Evolutionary conservation across 2,888 invertebrate species (phyloP).

Genomic region (Macrosoma leucophasiata): DNA sequence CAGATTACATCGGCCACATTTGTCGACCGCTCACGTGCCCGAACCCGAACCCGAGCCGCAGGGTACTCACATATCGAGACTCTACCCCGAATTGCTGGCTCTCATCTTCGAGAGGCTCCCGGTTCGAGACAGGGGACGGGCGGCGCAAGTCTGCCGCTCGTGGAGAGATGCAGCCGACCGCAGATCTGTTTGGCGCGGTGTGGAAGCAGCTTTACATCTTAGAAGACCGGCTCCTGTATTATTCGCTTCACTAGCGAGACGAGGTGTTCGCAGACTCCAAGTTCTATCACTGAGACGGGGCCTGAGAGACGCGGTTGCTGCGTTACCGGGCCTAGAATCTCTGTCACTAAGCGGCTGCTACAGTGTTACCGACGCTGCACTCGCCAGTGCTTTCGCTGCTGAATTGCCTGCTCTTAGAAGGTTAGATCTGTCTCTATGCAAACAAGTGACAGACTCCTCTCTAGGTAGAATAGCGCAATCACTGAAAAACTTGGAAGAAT

Average conservation of each 20-base stretch:
- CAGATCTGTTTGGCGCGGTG: constrained; percentile 95
- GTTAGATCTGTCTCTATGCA: constrained; percentile 93
- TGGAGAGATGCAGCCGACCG: constrained; percentile 96
- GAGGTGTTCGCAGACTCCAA: constrained; percentile 93
- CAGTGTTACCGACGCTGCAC: constrained; percentile 90
- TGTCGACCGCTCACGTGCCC: constrained; percentile 62
- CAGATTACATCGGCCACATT: constrained; percentile 80
- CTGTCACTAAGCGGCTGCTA: constrained; percentile 95
- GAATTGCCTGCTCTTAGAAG: constrained; percentile 86
- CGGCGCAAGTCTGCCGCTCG: constrained; percentile 90
- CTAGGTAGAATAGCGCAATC: constrained; percentile 89
- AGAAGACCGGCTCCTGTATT: constrained; percentile 88
- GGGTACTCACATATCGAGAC: constrained; percentile 87
- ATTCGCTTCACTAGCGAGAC: constrained; percentile 88
- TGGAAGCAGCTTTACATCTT: constrained; percentile 93
- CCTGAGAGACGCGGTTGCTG: constrained; percentile 88
- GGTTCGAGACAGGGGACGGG: constrained; percentile 91
- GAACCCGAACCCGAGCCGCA: constrained; percentile 67
- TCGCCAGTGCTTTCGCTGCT: constrained; percentile 87
- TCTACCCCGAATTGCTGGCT: constrained; percentile 94
- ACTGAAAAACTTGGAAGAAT: constrained; percentile 87
- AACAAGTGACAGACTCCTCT: constrained; percentile 95
- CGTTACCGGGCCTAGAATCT: constrained; percentile 90
- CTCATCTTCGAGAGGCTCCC: constrained; percentile 93
- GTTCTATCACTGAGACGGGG: constrained; percentile 89